A percentile compares a stretch with the other conserved stretches of the same genome.
phyloP scores from a whole-genome alignment of 2,888 invertebrate species.

The Blastobasis adustella region DNA sequence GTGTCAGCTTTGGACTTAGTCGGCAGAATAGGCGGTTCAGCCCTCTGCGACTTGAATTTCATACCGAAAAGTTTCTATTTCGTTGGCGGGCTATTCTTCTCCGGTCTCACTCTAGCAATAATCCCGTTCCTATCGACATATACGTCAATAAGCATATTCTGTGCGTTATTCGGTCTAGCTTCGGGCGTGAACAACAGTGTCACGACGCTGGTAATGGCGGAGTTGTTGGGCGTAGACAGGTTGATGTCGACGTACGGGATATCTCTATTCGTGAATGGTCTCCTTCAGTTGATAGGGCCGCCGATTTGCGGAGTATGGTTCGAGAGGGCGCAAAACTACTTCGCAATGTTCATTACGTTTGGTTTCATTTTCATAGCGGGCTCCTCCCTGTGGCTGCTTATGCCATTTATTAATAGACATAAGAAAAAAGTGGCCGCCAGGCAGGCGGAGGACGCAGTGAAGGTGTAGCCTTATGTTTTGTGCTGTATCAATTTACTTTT shows the following conservation, averaged over 20 bases:
- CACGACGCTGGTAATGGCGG: conserved; percentile 91
- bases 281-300: conserved; percentile 86
- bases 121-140: conserved; percentile 82
- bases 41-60: conserved; percentile 84
- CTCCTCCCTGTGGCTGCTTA: conserved; percentile 82
- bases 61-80: conserved; percentile 89
- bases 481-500: too few relatives aligned
- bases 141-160: conserved; percentile 77
- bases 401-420: conserved; percentile 79
- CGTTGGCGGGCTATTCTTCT: conserved; percentile 84
- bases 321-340: conserved; percentile 77
- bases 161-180: conserved; percentile 85
- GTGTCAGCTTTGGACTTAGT: conserved; percentile 88
- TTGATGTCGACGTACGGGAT: conserved; percentile 90
- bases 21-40: conserved; percentile 89
- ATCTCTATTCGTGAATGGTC: conserved; percentile 88
- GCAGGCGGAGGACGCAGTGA: conserved; percentile 20
- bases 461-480: conserved; percentile 12
- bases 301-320: conserved; percentile 85
- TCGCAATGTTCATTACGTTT: conserved; percentile 82
- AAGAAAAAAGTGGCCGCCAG: conserved; percentile 30
- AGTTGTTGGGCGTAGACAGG: conserved; percentile 88
- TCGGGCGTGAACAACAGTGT: conserved; percentile 90
- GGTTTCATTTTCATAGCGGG: conserved; percentile 84
- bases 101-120: conserved; percentile 82